phyloP scores from a whole-genome alignment of 2,888 invertebrate genomes.

The Strigamia crassipes region DNA sequence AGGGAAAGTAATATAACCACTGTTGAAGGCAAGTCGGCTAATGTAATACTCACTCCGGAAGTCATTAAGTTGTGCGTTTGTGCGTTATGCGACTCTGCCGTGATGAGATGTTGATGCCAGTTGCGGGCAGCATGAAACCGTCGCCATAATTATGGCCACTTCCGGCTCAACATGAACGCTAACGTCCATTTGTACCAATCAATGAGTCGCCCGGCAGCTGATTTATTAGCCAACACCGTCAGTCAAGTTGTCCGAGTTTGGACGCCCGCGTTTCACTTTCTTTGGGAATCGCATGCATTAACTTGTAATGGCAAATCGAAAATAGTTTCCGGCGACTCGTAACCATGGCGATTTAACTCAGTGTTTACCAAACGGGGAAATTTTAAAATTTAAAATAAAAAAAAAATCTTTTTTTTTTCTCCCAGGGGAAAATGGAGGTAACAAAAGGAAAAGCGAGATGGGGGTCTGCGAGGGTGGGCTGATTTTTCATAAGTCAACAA shows the following conservation, averaged over 20 bases:
- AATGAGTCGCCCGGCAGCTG: background rate
- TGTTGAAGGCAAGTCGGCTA: no score
- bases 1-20: no score
- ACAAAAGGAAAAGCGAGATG: background rate
- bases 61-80: conserved; percentile 10
- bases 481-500: conserved; percentile 10
- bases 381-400: no score
- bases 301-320: conserved; percentile 1
- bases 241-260: background rate
- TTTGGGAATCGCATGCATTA: background rate
- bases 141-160: conserved; percentile 10
- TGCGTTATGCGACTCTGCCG: background rate
- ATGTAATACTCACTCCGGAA: background rate
- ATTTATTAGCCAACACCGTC: background rate
- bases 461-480: conserved; percentile 10
- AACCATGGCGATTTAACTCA: background rate
- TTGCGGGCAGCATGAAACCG: background rate
- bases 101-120: conserved; percentile 10
- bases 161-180: conserved; percentile 10
- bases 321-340: background rate
- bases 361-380: background rate
- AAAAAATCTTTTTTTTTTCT: background rate
- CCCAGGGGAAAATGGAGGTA: background rate
- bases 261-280: background rate
- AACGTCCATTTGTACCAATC: conserved; percentile 3